Evolutionary conservation across 2,797 vertebrate species (phyloP), one percentile per base, ranked within the genome.

Genomic region (Hapalemur alaotrensis): DNA sequence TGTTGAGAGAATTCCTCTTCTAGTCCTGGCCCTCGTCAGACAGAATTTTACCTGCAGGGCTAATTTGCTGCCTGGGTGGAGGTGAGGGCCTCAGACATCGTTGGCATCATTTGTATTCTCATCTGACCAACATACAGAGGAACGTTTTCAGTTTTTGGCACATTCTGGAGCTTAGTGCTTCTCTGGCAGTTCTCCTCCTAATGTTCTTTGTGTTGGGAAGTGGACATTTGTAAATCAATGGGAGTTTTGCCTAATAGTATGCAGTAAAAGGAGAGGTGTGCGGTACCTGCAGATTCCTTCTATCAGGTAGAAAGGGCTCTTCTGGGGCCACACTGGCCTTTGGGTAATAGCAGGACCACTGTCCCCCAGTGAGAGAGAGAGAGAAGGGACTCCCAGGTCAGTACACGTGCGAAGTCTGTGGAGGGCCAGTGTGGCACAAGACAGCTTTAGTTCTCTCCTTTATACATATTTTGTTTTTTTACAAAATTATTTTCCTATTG

Each of bases 221-320:
- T 13, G 14, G 52, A 32, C 46, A 67, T 93, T 95, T 91, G 85
- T 83, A 75, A 94, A 91, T 87, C 80, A 89, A 13, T 75, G 48
- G 43, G n/a, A 87, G 57, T 86, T 94, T 85, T 72, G 38, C 48
- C 43, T 35, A 76, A 76, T 14, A 84, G 70, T 25, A 82, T 59
- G 91, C 4, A 80, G 75, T 30, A 10, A 78, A 41, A 25, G 78
- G 57, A 89, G 22, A 76, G 25, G 11, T 28, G 81, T 4, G 57
- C 11, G 14, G 57, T 22, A 20, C 48, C 81, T 75, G 67, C 2
- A 11, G 76, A 72, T 88, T 79, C 54, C 38, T 50, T 72, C 54
- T 4, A n/a, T 69, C 13, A 22, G 10, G 35, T 30, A 57, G 50
- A 93, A 43, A 67, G 48, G 28, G 43, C 18, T 83, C 28, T 79